These are phyloP conservation scores for Bufo gargarizans DNA, from an alignment of 2,113 vertebrate species.

Conservation along the genomic window DNA sequence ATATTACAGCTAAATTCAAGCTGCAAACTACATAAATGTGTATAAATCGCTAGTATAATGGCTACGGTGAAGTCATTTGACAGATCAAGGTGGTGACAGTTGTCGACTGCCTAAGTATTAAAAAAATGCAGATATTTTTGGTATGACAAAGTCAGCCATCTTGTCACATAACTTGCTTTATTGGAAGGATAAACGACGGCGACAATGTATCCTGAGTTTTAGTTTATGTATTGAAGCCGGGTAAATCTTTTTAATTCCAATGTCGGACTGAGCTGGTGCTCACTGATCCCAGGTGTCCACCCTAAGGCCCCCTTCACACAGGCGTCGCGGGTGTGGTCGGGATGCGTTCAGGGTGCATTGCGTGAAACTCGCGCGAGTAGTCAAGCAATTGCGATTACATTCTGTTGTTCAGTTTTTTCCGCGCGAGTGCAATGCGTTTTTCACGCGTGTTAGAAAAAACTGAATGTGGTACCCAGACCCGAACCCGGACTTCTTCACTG, in stretches of 20 bases:
- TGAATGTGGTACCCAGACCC: too few relatives aligned
- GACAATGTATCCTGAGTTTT: neutral
- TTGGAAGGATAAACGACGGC: neutral
- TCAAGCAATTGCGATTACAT: too few relatives aligned
- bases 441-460: too few relatives aligned
- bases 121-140: constrained; percentile 2
- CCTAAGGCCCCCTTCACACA: too few relatives aligned
- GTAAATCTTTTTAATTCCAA: neutral
- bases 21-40: neutral
- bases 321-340: too few relatives aligned
- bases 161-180: neutral
- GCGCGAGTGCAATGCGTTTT: too few relatives aligned
- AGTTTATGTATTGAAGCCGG: neutral
- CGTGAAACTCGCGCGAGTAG: too few relatives aligned
- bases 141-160: neutral
- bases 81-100: neutral
- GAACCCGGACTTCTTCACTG: too few relatives aligned
- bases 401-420: too few relatives aligned
- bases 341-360: too few relatives aligned
- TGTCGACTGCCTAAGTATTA: neutral
- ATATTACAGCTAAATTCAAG: neutral
- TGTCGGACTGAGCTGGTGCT: neutral
- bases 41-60: neutral
- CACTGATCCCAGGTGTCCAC: neutral
- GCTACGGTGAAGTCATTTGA: neutral